phyloP scores from a whole-genome alignment of 2,113 vertebrate genomes.

The Saccopteryx bilineata region DNA sequence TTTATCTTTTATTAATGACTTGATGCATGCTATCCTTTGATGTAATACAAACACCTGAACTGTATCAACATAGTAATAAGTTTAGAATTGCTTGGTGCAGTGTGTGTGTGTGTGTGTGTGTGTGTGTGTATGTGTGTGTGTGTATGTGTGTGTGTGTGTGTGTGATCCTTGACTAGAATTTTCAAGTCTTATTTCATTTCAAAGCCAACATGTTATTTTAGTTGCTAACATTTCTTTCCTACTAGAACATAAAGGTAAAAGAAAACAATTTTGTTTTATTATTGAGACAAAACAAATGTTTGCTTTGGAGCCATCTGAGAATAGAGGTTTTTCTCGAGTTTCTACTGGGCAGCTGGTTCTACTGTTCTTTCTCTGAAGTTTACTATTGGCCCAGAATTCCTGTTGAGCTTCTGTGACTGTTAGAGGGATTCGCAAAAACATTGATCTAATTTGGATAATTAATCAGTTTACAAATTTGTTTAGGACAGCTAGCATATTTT shows the following conservation, averaged over 20 bases:
- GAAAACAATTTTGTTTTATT: conserved; percentile 59
- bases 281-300: conserved; percentile 48
- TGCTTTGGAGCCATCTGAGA: neutral
- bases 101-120: no score
- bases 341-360: neutral
- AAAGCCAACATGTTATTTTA: conserved; percentile 29
- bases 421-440: conserved; percentile 16
- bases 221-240: conserved; percentile 4
- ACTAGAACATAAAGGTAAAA: conserved; percentile 15
- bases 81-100: neutral
- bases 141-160: no score
- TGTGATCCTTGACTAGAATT: neutral
- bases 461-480: conserved; percentile 30
- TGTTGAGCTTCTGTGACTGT: neutral
- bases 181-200: conserved; percentile 60
- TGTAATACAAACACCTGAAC: conserved; percentile 27
- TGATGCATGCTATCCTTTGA: conserved; percentile 40
- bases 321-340: neutral
- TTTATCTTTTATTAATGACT: conserved; percentile 62
- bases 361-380: neutral
- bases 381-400: conserved; percentile 26
- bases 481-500: conserved; percentile 39
- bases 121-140: no score
- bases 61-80: neutral
- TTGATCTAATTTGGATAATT: conserved; percentile 32